Evolutionary conservation across 37 sponge, comb jelly and placozoan species (phyloP), one percentile per base, ranked within the genome.

Genomic region (Spongilla lacustris): DNA sequence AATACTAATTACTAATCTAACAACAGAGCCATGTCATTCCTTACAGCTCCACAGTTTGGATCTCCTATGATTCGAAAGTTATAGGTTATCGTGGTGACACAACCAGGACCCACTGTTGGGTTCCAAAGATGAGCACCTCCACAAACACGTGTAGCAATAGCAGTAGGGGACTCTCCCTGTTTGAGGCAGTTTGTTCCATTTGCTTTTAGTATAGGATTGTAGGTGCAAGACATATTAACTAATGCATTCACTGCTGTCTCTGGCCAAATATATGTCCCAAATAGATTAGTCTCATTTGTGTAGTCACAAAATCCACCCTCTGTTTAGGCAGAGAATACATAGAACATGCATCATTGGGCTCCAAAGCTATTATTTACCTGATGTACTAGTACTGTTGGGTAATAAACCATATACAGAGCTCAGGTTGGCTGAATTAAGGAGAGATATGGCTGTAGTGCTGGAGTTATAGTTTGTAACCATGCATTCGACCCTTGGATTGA

Each of bases 301-400:
- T 79, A 71, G 66, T 79, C 73, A 79, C 86, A 86, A 30, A 86
- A 86, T 33, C 86, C 86, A 30, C 31, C 2, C 19, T 19, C 86
- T 86, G 36, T 27, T 29, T 25, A 68, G 11, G 4, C 21, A 68
- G 35, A 70, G 28, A 34, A 11, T 3, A 80, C 31, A n/a, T 13
- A 2, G 19, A 77, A 24, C 22, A 50, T 27, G 6, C 0, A 76
- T 1, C 34, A 76, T 9, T 35, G 17, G 25, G 25, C 76, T 36
- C 11, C 10, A 1, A 14, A 76, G 25, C 11, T 19, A 17, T 58
- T 13, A 58, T 58, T 6, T 17, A 58, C 58, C 58, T 58, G 58
- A 58, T 58, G 4, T 58, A 17, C 11, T 58, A 19, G 11, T 17
- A 14, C 14, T 13, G 58, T 17, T 58, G 14, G 4, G 58, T 10